These are phyloP conservation scores for Sarcophilus harrisii DNA, from an alignment of 2,797 vertebrate genomes.

Conservation along the genomic window DNA sequence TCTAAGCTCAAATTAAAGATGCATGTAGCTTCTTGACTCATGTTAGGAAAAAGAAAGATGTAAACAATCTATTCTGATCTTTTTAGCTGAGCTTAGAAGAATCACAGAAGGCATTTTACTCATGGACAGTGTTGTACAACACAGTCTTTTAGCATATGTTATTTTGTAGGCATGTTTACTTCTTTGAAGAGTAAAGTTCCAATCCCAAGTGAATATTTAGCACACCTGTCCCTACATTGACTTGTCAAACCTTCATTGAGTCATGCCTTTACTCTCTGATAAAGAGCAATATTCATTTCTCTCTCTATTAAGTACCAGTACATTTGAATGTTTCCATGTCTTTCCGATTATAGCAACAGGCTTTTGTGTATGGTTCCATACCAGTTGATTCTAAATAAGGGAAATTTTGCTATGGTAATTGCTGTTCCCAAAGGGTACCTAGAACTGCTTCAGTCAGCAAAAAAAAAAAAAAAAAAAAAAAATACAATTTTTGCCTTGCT, in stretches of 20 bases:
- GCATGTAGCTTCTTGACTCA: conserved; percentile 1
- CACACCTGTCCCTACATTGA: not conserved
- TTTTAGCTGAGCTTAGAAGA: not conserved
- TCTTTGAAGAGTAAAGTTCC: conserved; percentile 15
- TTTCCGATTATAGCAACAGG: not conserved
- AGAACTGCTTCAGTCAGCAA: conserved; percentile 71
- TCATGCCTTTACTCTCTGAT: not conserved
- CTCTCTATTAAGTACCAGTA: not conserved
- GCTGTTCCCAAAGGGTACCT: conserved; percentile 69
- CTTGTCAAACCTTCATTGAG: not conserved
- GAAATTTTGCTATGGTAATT: conserved; percentile 24
- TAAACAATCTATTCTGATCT: not conserved
- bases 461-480: not conserved
- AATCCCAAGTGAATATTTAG: not conserved
- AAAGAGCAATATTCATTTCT: not conserved
- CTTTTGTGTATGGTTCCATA: conserved; percentile 8
- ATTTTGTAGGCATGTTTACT: not conserved
- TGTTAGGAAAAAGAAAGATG: conserved; percentile 31
- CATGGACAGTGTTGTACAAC: not conserved
- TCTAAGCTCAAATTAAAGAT: not conserved
- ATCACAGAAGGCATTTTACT: not conserved
- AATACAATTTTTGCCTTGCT: conserved; percentile 61
- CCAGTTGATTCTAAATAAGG: conserved; percentile 59
- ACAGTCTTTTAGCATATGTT: not conserved
- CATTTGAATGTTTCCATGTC: not conserved